Base-by-base conservation (phyloP, 2,797 vertebrate genomes). In the Crypturellus tataupa region DNA sequence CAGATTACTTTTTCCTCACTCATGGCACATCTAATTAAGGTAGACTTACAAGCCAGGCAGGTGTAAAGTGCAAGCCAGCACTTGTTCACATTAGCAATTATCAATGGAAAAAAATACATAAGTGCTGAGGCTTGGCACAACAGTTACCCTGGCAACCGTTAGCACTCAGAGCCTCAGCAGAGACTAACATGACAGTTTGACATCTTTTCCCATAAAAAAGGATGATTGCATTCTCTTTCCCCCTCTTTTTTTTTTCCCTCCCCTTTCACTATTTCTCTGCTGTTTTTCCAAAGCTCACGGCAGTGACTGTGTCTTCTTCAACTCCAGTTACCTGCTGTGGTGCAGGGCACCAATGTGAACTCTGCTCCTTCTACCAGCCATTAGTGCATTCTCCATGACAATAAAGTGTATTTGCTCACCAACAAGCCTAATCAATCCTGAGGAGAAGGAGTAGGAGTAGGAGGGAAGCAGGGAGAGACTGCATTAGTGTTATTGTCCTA, bases 1-100 rank as follows among this genome's bases (percentile, higher is more conserved):
- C 91, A 98, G 97, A 98, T 98, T 97, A 97, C 96, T 97, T 97
- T 97, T 98, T 97, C 96, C 93, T 97, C 96, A 97, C 94, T 97
- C 94, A 96, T 96, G 97, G 96, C 97, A 98, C 96, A 97, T 98
- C 97, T 97, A 98, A 98, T 98, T 98, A 98, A 97, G 94, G 96
- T 82, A 97, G 95, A 96, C 95, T 97, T 96, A 97, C 96, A 97
- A 97, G 97, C 93, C 93, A 97, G 95, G 94, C 95, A 97, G 97
- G 97, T 97, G 97, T 94, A 97, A 98, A 97, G 97, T 98, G 94
- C 97, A 98, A 97, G 97, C 96, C 93, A 96, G 95, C 88, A 86
- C 97, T 97, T 97, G 97, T 94, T 98, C 97, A 87, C 96, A 97
- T 98, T 98, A 98, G 95, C 97, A 98, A 97, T 97, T 98, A 98